These are phyloP conservation scores for Rhopilema esculentum DNA, from an alignment of 30 jellyfish, hydroid and myxozoan genomes.

Conservation along the genomic window DNA sequence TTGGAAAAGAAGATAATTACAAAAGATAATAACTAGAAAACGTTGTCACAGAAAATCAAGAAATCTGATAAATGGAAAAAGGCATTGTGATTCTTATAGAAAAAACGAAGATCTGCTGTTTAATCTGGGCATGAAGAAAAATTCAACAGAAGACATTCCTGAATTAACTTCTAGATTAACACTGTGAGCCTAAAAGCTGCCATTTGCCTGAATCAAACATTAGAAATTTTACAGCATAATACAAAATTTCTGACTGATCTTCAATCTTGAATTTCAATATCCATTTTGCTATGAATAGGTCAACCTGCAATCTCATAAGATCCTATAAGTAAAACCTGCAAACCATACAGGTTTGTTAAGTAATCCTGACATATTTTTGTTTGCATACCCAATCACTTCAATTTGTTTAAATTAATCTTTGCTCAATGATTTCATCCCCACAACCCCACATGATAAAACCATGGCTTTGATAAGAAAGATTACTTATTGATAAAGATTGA, in stretches of 20 bases:
- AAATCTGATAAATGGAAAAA: no score
- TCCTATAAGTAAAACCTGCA: neutral
- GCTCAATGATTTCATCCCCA: neutral
- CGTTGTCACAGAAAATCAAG: neutral
- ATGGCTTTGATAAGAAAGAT: neutral
- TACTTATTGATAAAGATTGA: neutral
- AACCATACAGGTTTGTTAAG: conserved; percentile 2
- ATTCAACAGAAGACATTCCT: no score
- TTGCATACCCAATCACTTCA: neutral
- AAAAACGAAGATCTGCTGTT: no score
- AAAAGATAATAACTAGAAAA: neutral
- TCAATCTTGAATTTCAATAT: neutral
- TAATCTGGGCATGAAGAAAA: no score
- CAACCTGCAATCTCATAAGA: conserved; percentile 9
- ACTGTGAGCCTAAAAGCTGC: neutral
- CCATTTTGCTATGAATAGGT: neutral
- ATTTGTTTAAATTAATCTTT: neutral
- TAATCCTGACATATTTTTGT: neutral
- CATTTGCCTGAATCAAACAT: neutral
- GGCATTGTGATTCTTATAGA: no score
- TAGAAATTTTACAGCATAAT: neutral
- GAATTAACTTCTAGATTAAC: neutral
- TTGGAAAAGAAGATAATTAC: neutral
- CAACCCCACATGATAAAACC: neutral
- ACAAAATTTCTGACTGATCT: neutral